Evolutionary conservation across 1,140 invertebrate genomes (phyloP).

Genomic region (Manduca sexta): DNA sequence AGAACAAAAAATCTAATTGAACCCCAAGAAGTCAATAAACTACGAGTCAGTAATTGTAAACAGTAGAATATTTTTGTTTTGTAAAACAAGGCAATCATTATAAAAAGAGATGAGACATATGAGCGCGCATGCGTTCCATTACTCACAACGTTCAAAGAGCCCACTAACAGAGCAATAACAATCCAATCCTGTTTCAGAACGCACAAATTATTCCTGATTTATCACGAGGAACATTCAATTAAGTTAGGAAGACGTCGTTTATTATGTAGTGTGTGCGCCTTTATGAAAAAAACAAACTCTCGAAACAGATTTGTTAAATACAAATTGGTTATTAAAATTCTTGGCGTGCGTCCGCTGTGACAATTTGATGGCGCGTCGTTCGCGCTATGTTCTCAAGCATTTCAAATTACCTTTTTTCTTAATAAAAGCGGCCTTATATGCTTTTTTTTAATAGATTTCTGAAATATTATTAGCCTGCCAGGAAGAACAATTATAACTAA

Average conservation of each 20-base stretch:
- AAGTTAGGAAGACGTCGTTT: constrained; percentile 34
- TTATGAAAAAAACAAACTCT: constrained; percentile 11
- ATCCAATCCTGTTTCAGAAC: constrained; percentile 28
- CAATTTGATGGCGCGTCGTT: constrained; percentile 16
- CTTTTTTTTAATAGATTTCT: not conserved
- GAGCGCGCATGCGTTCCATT: constrained; percentile 15
- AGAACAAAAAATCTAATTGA: no score
- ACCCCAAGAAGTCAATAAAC: no score
- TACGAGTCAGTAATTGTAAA: no score
- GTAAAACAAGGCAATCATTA: not conserved
- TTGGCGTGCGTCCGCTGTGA: constrained; percentile 30
- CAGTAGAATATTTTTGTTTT: not conserved
- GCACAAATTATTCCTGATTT: constrained; percentile 34
- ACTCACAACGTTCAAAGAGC: constrained; percentile 23
- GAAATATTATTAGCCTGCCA: no score
- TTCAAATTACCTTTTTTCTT: not conserved
- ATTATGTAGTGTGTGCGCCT: constrained; percentile 23
- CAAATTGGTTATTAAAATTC: constrained; percentile 67
- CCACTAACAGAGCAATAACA: constrained; percentile 35
- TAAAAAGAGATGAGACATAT: not conserved
- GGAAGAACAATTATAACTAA: no score
- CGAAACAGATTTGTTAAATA: constrained; percentile 52
- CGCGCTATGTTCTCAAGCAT: not conserved
- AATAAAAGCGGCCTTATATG: not conserved
- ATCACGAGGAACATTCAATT: constrained; percentile 45